These are phyloP conservation scores for Eucidaris tribuloides DNA, from an alignment of 35 echinoderm and acorn worm species.

Conservation along the genomic window DNA sequence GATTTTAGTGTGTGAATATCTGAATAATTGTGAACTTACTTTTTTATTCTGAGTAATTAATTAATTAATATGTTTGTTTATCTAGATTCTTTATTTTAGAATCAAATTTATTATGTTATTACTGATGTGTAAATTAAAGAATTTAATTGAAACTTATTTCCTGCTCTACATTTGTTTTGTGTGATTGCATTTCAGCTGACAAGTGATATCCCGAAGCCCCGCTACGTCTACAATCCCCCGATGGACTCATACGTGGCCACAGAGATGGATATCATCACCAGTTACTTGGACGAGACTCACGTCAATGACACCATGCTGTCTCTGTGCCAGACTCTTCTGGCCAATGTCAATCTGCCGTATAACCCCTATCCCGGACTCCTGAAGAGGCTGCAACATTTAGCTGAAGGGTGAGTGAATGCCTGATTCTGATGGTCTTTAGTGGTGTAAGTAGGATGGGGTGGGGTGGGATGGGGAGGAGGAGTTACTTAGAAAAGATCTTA, in stretches of 20 bases:
- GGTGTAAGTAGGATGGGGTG: too few relatives aligned
- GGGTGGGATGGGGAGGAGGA: too few relatives aligned
- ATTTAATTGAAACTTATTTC: background rate
- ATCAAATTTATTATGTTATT: background rate
- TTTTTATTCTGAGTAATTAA: background rate
- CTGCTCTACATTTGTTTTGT: background rate
- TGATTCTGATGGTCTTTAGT: too few relatives aligned
- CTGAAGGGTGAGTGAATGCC: constrained; percentile 63
- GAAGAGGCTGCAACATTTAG: constrained; percentile 7
- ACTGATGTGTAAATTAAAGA: background rate
- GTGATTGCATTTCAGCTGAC: background rate
- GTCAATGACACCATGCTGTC: constrained; percentile 31
- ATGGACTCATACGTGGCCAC: constrained; percentile 8
- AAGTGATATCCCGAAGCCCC: background rate
- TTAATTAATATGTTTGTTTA: background rate
- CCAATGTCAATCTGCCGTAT: constrained; percentile 43
- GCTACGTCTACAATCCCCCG: background rate
- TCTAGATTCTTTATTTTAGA: background rate
- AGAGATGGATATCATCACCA: constrained; percentile 24
- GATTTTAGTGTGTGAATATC: background rate
- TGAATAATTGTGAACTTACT: background rate
- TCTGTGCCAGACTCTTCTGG: constrained; percentile 20
- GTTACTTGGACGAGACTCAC: constrained; percentile 36
- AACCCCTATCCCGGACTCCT: constrained; percentile 59
- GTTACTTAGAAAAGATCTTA: too few relatives aligned